phyloP scores from a whole-genome alignment of 2,888 invertebrate genomes.

The Coelinius sp. region DNA sequence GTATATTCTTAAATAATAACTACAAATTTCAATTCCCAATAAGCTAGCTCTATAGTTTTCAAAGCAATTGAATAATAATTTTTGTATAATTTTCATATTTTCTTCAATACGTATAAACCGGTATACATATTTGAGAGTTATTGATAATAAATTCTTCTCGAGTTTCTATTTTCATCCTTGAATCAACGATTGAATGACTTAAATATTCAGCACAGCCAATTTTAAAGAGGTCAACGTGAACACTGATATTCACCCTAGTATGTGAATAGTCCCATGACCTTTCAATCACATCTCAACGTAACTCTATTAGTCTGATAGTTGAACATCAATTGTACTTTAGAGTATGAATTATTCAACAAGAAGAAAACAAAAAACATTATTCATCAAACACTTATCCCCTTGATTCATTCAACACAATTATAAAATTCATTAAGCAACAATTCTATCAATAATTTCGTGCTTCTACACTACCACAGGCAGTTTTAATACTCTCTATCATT shows the following conservation, averaged over 20 bases:
- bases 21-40: not conserved
- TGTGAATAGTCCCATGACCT: slow-evolving; percentile 32
- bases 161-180: not conserved
- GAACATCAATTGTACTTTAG: not conserved
- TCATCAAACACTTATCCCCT: not conserved
- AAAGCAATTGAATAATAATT: not conserved
- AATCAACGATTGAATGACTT: not conserved
- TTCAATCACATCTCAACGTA: not conserved
- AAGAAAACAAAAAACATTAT: not conserved
- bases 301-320: not conserved
- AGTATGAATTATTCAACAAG: not conserved
- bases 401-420: not conserved
- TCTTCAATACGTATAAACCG: slow-evolving; percentile 31
- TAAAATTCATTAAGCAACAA: not conserved
- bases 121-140: slow-evolving; percentile 31
- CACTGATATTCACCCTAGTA: slow-evolving; percentile 13
- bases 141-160: not conserved
- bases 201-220: slow-evolving; percentile 8
- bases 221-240: slow-evolving; percentile 25
- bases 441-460: not conserved
- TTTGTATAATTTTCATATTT: not conserved
- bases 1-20: not conserved
- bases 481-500: slow-evolving; percentile 1
- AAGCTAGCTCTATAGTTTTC: slow-evolving; percentile 18
- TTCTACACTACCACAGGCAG: not conserved